phyloP scores from a whole-genome alignment of 2,888 invertebrate species.

The Tanypteryx hageni region DNA sequence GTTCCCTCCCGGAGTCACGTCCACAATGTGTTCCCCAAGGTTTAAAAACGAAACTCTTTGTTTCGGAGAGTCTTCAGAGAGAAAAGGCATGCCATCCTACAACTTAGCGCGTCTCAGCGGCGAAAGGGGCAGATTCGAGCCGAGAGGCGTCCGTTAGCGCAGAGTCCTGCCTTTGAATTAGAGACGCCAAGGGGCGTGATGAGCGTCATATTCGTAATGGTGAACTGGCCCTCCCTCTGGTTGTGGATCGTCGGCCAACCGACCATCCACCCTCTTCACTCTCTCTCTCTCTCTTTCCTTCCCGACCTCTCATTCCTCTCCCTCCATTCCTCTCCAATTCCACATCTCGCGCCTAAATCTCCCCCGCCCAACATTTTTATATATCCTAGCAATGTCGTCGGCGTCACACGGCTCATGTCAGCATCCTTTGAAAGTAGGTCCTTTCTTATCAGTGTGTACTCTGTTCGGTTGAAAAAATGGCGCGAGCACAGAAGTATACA shows the following conservation, averaged over 20 bases:
- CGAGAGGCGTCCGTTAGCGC: slow-evolving; percentile 26
- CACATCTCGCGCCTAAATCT: neutral
- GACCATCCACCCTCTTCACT: too few species aligned
- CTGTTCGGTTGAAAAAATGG: neutral
- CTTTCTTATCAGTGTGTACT: neutral
- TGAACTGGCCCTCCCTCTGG: neutral
- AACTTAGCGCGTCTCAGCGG: neutral
- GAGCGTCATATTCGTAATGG: neutral
- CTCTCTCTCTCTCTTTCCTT: neutral
- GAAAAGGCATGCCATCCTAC: too few species aligned
- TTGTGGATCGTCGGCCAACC: too few species aligned
- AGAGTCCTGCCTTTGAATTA: slow-evolving; percentile 49
- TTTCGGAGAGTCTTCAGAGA: too few species aligned
- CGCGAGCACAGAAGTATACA: neutral
- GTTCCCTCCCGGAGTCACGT: too few species aligned
- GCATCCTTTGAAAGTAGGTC: neutral
- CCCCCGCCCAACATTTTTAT: neutral
- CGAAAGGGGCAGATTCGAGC: neutral
- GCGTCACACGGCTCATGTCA: neutral
- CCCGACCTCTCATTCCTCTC: neutral
- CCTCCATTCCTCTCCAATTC: neutral
- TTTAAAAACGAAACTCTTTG: too few species aligned
- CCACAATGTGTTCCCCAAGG: too few species aligned
- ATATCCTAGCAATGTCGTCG: neutral
- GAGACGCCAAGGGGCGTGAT: slow-evolving; percentile 46